Evolutionary conservation across 2,113 vertebrate species (phyloP), one percentile per base, ranked within the genome.

Genomic region (Panthera uncia): DNA sequence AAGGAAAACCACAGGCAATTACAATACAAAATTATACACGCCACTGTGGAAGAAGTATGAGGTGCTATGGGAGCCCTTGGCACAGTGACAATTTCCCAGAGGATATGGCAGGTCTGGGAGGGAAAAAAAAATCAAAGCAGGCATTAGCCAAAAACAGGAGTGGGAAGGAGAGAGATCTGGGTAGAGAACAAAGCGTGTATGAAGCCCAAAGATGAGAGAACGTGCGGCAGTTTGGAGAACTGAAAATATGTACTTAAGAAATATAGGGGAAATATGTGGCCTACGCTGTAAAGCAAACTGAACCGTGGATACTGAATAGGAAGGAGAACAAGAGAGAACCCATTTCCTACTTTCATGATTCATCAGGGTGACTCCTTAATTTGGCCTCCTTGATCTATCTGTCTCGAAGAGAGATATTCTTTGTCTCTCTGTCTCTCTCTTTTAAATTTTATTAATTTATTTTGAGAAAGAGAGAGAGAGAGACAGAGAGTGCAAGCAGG

Each of bases 201-300:
- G 38, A 90, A 80, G 38, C 33, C 31, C 27, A 15, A 4, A 91
- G 65, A 90, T 66, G 41, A 63, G 31, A 96, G 80, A 92, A 52
- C 16, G 19, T 3, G 3, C 9, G 74, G 16, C 31, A 23, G 55
- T 91, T 92, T 63, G 68, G 65, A 96, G 84, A 95, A 89, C 66
- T 79, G 63, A 87, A 93, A 97, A 68, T 61, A 80, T 0, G 66
- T 81, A 45, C 50, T 78, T 84, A 66, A 94, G 38, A 96, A 84
- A 76, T 41, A 66, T 2, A 41, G 69, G 57, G 87, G 45, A 68
- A 92, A 63, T n/a, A 79, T 12, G 18, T 27, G n/a, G 18, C 52
- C 25, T 1, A 21, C 0, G 4, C 21, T 7, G 16, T 14, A 82
- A 38, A 87, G n/a, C 1, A 3, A 87, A 55, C 36, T 18, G 45